Conservation (phyloP, 92 coral and sea anemone species). For the Epizoanthus scotinus region DNA sequence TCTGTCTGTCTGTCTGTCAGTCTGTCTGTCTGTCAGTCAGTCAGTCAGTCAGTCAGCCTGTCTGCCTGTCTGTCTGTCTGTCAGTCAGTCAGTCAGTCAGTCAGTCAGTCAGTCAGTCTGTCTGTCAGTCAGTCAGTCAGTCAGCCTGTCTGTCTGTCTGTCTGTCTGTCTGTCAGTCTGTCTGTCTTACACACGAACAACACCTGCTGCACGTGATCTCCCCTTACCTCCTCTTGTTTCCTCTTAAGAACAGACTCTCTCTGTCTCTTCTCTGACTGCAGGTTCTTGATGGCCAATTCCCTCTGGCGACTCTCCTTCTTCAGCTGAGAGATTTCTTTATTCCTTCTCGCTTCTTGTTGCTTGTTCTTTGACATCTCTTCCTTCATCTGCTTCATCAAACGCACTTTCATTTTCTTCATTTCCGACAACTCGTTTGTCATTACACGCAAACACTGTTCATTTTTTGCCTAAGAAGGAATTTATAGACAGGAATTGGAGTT, state of each 20-base stretch:
- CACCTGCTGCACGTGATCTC: no score
- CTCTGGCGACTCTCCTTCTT: conserved; percentile 87
- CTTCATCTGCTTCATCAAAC: conserved; percentile 96
- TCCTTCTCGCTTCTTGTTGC: conserved; percentile 81
- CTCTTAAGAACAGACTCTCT: conserved; percentile 81
- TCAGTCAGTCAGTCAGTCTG: no score
- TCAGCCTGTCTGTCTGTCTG: no score
- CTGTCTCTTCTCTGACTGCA: conserved; percentile 89
- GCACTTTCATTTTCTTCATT: conserved; percentile 87
- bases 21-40: no score
- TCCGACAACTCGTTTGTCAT: conserved; percentile 83
- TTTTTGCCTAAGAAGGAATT: conserved; percentile 64
- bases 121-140: no score
- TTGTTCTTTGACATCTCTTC: conserved; percentile 91
- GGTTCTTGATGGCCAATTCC: conserved; percentile 81
- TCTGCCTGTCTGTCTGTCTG: no score
- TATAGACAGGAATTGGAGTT: no score
- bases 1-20: no score
- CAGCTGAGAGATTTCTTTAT: conserved; percentile 85
- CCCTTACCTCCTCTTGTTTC: conserved; percentile 87
- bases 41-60: no score
- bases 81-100: no score
- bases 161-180: no score
- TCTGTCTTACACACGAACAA: no score
- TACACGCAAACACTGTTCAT: conserved; percentile 78